Evolutionary conservation across 1,140 invertebrate species (phyloP), one percentile per base, ranked within the genome.

Genomic region (Dendroctonus ponderosae): DNA sequence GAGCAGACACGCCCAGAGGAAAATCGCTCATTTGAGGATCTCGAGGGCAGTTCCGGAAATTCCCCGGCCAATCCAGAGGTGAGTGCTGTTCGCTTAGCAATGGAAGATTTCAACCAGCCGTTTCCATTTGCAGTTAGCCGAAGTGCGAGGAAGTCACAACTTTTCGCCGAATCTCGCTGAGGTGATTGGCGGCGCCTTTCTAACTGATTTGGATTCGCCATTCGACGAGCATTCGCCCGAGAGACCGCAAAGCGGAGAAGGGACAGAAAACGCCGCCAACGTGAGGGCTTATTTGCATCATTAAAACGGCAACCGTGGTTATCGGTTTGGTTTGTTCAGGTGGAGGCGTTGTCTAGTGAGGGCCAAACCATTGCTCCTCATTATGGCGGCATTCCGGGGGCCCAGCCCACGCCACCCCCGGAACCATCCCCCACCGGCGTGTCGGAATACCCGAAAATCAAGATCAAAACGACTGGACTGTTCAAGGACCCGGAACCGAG

Each of bases 381-480:
- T 7, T 74, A 72, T 49, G 70, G 69, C 5, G 69, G 57, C 42
- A 74, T 76, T 40, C 74, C 74, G 15, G 73, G 73, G 7, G 72
- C 71, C 5, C 74, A 76, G 61, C 71, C 74, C 7, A 75, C 72
- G 5, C 74, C 75, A 6, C 73, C 75, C 4, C 72, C 74, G 0
- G 71, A 75, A 66, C 73, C 73, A 8, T 71, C 72, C 7, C 71
- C 71, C 4, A 69, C 70, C 14, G 59, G 68, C 0, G 46, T 70
- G 4, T 50, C 68, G 6, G 74, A 75, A 14, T 77, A 72, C 66
- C 76, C 76, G n/a, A 77, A 77, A 49, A 76, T 77, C 26, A 66
- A 75, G 43, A 76, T 77, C 11, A 77, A 76, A 58, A 75, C 75
- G 7, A 76, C 75, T 5, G 76, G 76, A 42, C 62, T 77, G 44